Evolutionary conservation across 2,113 vertebrate species (phyloP), one percentile per base, ranked within the genome.

Genomic region (Archocentrus centrarchus): DNA sequence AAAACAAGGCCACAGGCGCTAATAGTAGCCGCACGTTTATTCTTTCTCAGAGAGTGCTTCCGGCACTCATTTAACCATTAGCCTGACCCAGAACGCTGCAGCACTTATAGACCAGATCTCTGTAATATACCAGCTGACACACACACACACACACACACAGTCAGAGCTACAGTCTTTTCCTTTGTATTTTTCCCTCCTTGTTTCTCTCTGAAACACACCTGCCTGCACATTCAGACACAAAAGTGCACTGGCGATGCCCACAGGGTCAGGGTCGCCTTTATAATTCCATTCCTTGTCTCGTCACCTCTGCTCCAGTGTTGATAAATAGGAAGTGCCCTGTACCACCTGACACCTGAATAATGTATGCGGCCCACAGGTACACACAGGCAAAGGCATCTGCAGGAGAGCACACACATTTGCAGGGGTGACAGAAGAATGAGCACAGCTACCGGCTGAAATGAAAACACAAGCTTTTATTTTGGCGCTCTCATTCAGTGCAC

Each of bases 311-410:
- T 79, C 59, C 73, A 0, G 53, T 44, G 64, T 78, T 86, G 81
- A 86, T 90, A 79, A 92, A 91, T 86, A 82, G 83, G 44, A 44
- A 3, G 59, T 59, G 37, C 47, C 68, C 78, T 62, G 77, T 59
- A 7, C 58, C 7, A 63, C 47, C 86, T 79, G 81, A 79, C 86
- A 75, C 50, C 70, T 89, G 83, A 89, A 89, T 89, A 86, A 88
- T 87, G 76, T 44, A 87, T 81, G 17, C 35, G 35, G 39, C 41
- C 5, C 11, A 15, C 57, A 37, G 14, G 14, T 10, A 70, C 27
- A 60, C 64, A 58, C 50, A 59, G 7, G n/a, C 44, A 61, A 27
- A 37, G 59, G 15, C 50, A 8, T 8, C 27, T 64, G n/a, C 68
- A 75, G 55, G n/a, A 10, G 24, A 30, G 24, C 1, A 2, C 75